phyloP scores from a whole-genome alignment of 2,888 invertebrate genomes.

The Sycophila texana region DNA sequence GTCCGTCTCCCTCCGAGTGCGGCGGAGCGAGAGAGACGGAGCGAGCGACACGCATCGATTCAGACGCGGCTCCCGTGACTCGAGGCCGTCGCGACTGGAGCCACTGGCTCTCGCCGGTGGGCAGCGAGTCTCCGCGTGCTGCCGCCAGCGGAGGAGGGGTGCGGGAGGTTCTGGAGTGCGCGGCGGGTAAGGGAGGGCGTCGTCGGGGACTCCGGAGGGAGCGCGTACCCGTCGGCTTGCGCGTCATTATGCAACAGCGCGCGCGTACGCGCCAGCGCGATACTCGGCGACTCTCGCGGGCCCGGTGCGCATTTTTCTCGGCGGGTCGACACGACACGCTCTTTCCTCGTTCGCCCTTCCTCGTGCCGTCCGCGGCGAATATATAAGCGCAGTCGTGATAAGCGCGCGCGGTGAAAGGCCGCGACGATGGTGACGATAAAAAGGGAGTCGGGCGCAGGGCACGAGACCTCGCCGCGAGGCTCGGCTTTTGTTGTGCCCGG shows the following conservation, averaged over 20 bases:
- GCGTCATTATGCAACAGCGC: constrained; percentile 73
- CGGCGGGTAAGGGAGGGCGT: background rate
- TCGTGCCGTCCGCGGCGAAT: too few species aligned
- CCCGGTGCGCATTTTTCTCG: background rate
- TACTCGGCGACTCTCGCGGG: too few species aligned
- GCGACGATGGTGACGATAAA: too few species aligned
- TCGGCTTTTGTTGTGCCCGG: background rate
- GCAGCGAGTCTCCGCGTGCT: background rate
- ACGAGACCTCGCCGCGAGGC: background rate
- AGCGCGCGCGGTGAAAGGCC: background rate
- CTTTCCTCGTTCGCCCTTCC: background rate
- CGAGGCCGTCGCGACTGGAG: background rate
- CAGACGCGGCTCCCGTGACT: constrained; percentile 42
- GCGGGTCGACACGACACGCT: background rate
- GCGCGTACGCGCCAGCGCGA: background rate
- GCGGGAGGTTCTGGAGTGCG: background rate
- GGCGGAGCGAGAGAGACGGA: constrained; percentile 5
- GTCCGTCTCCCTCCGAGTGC: background rate
- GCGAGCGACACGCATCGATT: constrained; percentile 34
- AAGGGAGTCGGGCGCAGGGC: too few species aligned
- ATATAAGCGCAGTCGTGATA: too few species aligned
- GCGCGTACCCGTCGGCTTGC: constrained; percentile 58
- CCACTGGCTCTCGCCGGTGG: background rate
- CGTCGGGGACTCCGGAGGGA: background rate
- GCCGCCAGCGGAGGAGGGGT: background rate